Base-by-base conservation (phyloP, 2,888 invertebrate species). In the Oeneis ivallda region DNA sequence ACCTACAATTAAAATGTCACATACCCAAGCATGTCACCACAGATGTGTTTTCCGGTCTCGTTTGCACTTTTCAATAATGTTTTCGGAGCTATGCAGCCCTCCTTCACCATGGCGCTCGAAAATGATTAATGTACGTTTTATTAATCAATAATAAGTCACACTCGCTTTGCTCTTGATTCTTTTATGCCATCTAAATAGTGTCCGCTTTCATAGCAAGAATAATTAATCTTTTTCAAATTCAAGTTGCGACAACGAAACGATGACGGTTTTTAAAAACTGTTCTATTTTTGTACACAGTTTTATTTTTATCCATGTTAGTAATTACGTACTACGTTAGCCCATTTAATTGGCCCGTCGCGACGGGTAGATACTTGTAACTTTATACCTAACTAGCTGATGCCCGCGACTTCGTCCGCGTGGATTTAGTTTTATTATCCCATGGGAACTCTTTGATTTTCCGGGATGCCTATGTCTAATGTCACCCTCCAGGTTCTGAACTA, bases 21-120 rank as follows among this genome's bases (percentile, higher is more conserved):
- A n/a, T 59, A 64, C 64, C 59, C 64, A 19, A 37, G 4, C 64
- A 64, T 64, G 34, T 37, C 32, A 0, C 59, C 59, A n/a, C 58
- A 64, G 2, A 53, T 10, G 8, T 43, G 45, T 15, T 53, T 60
- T 2, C 60, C 49, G 13, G 43, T 45, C 13, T 45, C 53, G 19
- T 43, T 37, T 11, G 53, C 64, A 26, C 59, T 43, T 53, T 26
- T 34, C 53, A 59, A 37, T 4, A 64, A 34, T 5, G 34, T 34
- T 3, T 8, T 53, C 43, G 52, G 58, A 50, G 15, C 59, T 8
- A 45, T 15, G 11, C 54, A 26, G 4, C 41, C 13, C 37, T 64
- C 37, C 9, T 7, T 45, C 15, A 59, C 64, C 60, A 60, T 60
- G 11, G 17, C 19, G 11, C 4, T 8, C n/a, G 45, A 34, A 43